Conservation (phyloP, 2,888 invertebrate species). For the Osedax fenrisi region DNA sequence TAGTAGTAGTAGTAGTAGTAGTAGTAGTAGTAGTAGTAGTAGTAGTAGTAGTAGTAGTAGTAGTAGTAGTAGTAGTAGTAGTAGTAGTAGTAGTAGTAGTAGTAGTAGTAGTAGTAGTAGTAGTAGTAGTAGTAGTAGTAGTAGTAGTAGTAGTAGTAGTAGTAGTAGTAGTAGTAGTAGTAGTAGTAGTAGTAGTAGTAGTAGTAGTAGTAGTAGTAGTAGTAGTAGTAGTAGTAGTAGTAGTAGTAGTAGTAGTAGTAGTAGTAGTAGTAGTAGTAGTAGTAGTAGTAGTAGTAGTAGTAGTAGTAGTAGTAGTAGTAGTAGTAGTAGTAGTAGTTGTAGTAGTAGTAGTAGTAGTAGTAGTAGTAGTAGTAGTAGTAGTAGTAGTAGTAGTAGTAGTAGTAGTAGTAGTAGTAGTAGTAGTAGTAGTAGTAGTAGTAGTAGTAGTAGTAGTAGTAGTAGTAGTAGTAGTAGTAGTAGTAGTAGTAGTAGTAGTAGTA, state of each 20-base stretch:
- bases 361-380: slow-evolving; percentile 24
- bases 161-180: slow-evolving; percentile 21
- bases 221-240: slow-evolving; percentile 14
- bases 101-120: slow-evolving; percentile 27
- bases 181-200: slow-evolving; percentile 24
- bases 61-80: slow-evolving; percentile 26
- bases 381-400: slow-evolving; percentile 26
- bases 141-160: slow-evolving; percentile 23
- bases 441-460: slow-evolving; percentile 27
- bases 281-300: slow-evolving; percentile 8
- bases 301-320: slow-evolving; percentile 5
- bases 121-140: slow-evolving; percentile 26
- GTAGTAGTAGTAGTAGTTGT: slow-evolving; percentile 12
- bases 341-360: slow-evolving; percentile 18
- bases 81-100: slow-evolving; percentile 27
- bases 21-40: slow-evolving; percentile 21
- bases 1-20: slow-evolving; percentile 17
- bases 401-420: slow-evolving; percentile 27
- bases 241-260: slow-evolving; percentile 2
- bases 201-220: slow-evolving; percentile 21
- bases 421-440: slow-evolving; percentile 26
- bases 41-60: slow-evolving; percentile 24
- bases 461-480: slow-evolving; percentile 24
- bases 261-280: too few species aligned
- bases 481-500: slow-evolving; percentile 20